Base-by-base conservation (phyloP, 1,140 invertebrate genomes). In the Psix sp. region DNA sequence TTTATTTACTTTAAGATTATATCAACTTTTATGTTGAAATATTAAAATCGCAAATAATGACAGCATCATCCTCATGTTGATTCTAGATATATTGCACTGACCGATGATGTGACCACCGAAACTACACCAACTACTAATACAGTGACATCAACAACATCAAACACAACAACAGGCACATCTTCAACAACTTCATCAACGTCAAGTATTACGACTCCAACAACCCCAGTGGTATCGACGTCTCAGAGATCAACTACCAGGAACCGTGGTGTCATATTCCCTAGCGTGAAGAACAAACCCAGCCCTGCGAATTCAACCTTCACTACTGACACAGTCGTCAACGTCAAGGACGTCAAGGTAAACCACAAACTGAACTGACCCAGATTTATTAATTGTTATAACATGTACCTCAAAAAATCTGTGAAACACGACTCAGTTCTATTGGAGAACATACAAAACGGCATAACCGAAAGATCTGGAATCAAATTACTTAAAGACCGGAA, bases 251-350 rank as follows among this genome's bases (percentile, higher is more conserved):
- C 82, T 24, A 86, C 84, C 36, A 90, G 92, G 48, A 94, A 93
- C 84, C 91, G 93, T 13, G 92, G 93, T 35, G 91, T 96, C 74
- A 95, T 96, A 83, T 96, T 96, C 87, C 94, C 94, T 0, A 95
- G 94, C 75, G 93, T 96, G 9, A 95, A 95, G 82, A 95, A 95
- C 82, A 96, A 96, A 78, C 94, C 94, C 3, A 91, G 92, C 54
- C 90, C 93, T 18, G 90, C 92, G 5, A 95, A 95, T 86, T 93
- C 92, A 51, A 94, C 93, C 6, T 94, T 94, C 79, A 89, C 91
- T 13, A 93, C 91, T 3, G 93, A 94, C 73, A 87, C 92, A 59
- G 87, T 92, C 43, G 86, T 91, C 29, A 91, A 90, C 82, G 90
- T 93, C 76, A 94, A 93, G 85, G 93, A 95, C 80, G 90, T 95